Percentiles rank a stretch among this genome's conserved stretches.
Evolutionary conservation across 2,888 invertebrate species (phyloP).

Genomic region (Tineola bisselliella): DNA sequence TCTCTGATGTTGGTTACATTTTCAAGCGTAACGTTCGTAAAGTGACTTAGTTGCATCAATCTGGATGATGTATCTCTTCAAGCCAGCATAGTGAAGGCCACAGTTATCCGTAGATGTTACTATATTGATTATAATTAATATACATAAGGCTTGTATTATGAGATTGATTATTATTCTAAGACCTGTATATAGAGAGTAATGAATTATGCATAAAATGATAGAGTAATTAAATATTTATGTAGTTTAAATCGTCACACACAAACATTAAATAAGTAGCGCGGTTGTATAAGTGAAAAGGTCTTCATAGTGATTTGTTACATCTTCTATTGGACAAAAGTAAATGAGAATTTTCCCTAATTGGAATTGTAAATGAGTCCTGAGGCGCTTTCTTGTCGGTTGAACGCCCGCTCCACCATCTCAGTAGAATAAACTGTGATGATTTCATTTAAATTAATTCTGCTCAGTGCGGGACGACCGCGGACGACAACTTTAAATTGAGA

Average conservation of each 20-base stretch:
- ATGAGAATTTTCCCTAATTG: slow-evolving; percentile 63
- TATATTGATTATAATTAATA: no score
- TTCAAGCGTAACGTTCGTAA: no score
- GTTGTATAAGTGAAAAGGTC: slow-evolving; percentile 20
- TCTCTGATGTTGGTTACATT: no score
- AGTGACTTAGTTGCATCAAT: no score
- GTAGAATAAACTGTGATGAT: slow-evolving; percentile 63
- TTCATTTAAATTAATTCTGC: slow-evolving; percentile 61
- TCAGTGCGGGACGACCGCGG: slow-evolving; percentile 32
- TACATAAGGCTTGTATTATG: no score
- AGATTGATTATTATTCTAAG: no score
- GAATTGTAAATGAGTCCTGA: slow-evolving; percentile 64
- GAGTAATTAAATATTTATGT: no score
- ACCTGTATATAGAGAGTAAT: no score
- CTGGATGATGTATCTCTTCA: no score
- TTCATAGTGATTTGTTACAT: slow-evolving; percentile 44
- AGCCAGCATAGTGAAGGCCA: no score
- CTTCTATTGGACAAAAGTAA: slow-evolving; percentile 51
- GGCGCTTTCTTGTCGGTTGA: slow-evolving; percentile 59
- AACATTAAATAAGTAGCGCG: neutral
- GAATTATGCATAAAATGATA: no score
- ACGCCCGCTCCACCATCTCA: slow-evolving; percentile 49
- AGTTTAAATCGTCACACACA: neutral
- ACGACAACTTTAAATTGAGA: slow-evolving; percentile 39
- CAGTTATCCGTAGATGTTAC: no score